A percentile compares a stretch with the other conserved stretches of the same genome.
These are phyloP conservation scores for Ptiloglossa arizonensis DNA, from an alignment of 1,140 invertebrate genomes.

Conservation along the genomic window DNA sequence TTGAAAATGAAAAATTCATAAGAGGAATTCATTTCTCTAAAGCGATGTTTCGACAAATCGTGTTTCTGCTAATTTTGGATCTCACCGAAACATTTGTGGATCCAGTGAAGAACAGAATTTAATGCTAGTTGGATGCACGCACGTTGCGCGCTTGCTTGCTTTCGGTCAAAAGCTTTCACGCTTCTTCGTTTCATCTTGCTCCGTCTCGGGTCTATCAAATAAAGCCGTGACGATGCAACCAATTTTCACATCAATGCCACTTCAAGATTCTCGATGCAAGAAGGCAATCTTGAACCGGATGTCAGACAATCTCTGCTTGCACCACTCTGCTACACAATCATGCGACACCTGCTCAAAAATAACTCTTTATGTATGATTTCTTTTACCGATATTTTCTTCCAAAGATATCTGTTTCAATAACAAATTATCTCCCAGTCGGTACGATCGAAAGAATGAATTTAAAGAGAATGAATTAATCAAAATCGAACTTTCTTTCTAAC, in stretches of 20 bases:
- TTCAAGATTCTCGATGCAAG: conserved; percentile 45
- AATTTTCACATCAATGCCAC: conserved; percentile 47
- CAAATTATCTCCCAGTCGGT: no score
- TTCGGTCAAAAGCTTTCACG: neutral
- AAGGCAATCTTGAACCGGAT: conserved; percentile 41
- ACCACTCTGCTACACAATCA: neutral
- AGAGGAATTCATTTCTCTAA: neutral
- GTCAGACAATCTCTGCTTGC: conserved; percentile 9
- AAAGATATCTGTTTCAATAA: no score
- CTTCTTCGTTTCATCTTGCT: conserved; percentile 3
- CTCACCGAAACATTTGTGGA: neutral
- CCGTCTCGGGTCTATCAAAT: conserved; percentile 33
- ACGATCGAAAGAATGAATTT: no score
- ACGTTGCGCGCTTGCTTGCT: neutral
- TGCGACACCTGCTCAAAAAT: neutral
- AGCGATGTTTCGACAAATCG: neutral
- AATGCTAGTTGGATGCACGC: neutral
- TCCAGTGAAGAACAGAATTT: neutral
- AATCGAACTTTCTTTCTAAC: no score
- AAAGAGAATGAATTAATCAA: no score
- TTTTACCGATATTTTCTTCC: no score
- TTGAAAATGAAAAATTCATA: neutral
- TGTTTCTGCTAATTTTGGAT: neutral
- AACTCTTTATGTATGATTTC: neutral
- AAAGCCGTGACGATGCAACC: conserved; percentile 34